Evolutionary conservation across 2,888 invertebrate species (phyloP).

Genomic region (Drosophila paranaensis): DNA sequence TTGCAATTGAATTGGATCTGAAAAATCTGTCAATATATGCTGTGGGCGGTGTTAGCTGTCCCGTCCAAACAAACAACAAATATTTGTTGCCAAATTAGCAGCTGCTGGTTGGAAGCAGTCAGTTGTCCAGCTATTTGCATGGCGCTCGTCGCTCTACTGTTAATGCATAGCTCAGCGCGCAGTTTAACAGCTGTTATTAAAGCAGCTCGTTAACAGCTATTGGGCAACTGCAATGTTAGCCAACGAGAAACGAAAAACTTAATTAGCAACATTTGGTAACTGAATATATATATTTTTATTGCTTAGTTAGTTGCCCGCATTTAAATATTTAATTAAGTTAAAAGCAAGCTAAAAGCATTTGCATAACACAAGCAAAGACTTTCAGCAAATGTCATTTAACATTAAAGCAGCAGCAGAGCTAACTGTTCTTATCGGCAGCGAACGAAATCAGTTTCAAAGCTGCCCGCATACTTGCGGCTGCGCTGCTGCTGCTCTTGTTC

Average conservation of each 20-base stretch:
- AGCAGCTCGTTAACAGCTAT: constrained; percentile 42
- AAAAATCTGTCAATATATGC: constrained; percentile 11
- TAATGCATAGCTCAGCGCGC: constrained; percentile 22
- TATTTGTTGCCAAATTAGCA: constrained; percentile 40
- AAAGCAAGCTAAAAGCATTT: constrained; percentile 18
- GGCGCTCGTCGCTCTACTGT: constrained; percentile 8
- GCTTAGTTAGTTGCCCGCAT: constrained; percentile 50
- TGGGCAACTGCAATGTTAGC: constrained; percentile 51
- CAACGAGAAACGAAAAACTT: constrained; percentile 46
- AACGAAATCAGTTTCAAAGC: constrained; percentile 19
- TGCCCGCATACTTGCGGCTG: constrained; percentile 43
- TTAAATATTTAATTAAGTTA: constrained; percentile 62
- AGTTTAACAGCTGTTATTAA: constrained; percentile 22
- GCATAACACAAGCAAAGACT: constrained; percentile 36
- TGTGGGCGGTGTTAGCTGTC: constrained; percentile 2
- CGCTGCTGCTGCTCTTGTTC: constrained; percentile 17
- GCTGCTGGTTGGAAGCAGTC: constrained; percentile 15
- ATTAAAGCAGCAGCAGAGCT: constrained; percentile 10
- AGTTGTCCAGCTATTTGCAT: constrained; percentile 27
- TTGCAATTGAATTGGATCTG: constrained; percentile 28
- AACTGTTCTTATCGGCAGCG: constrained; percentile 32
- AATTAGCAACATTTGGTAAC: constrained; percentile 48
- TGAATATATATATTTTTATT: constrained; percentile 18
- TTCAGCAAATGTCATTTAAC: constrained; percentile 15
- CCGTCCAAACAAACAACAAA: constrained; percentile 13